Evolutionary conservation across 1,140 invertebrate genomes (phyloP).

Genomic region (Dinothrombium tinctorium): DNA sequence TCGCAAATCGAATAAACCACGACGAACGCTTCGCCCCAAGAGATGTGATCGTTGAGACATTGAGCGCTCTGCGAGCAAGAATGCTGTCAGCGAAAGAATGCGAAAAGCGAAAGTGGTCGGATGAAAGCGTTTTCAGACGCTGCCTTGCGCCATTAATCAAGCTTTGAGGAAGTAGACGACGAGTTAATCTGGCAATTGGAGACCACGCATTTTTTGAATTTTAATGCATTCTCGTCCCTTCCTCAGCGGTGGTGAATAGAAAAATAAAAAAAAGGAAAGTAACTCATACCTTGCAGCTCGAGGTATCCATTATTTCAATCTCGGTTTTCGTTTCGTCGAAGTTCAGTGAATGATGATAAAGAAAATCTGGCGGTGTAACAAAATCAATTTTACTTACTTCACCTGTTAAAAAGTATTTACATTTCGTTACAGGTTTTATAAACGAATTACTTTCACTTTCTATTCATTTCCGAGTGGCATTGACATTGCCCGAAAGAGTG

Average conservation of each 20-base stretch:
- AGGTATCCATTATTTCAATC: conserved; percentile 56
- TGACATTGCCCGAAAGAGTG: no score
- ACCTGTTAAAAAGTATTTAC: no score
- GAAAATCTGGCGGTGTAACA: conserved; percentile 51
- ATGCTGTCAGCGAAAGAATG: no score
- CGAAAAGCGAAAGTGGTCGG: no score
- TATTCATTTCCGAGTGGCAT: no score
- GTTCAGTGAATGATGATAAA: conserved; percentile 47
- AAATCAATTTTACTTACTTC: no score
- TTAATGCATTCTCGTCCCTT: background rate
- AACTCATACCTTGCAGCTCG: conserved; percentile 42
- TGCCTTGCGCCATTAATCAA: no score
- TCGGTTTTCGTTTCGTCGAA: conserved; percentile 50
- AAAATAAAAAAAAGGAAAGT: conserved; percentile 5
- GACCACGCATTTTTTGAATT: background rate
- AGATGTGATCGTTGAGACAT: conserved; percentile 45
- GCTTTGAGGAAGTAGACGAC: no score
- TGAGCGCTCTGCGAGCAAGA: no score
- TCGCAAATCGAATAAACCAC: conserved; percentile 60
- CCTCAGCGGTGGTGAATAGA: background rate
- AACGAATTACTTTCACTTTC: no score
- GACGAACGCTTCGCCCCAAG: conserved; percentile 59
- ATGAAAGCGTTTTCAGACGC: no score
- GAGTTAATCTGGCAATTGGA: background rate
- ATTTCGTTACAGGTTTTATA: no score